Percentiles rank a stretch among this genome's conserved stretches.
Conservation (phyloP, 2,888 invertebrate genomes). For the Idaea straminata region DNA sequence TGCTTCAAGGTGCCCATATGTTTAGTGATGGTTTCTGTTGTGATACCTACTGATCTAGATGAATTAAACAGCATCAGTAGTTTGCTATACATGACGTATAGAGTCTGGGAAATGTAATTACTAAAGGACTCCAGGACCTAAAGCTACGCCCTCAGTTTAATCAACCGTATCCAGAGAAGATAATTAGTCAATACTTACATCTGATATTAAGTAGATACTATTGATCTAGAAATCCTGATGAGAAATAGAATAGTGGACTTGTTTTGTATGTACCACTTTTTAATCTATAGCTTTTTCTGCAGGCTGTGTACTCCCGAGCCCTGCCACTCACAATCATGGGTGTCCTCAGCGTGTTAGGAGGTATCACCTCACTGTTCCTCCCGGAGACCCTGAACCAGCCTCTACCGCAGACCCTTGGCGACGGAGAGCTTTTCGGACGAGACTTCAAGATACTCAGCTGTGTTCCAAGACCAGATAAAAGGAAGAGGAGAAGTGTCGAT, state of each 20-base stretch:
- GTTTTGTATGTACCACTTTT: no score
- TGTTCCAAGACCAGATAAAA: constrained; percentile 46
- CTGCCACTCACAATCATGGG: constrained; percentile 82
- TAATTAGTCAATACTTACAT: no score
- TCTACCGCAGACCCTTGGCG: constrained; percentile 82
- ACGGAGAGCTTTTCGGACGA: constrained; percentile 82
- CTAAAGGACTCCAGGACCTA: no score
- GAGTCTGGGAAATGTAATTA: no score
- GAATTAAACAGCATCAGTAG: no score
- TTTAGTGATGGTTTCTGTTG: neutral
- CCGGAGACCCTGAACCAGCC: constrained; percentile 83
- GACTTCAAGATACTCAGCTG: constrained; percentile 79
- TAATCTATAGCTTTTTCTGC: constrained; percentile 26
- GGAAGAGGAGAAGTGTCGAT: constrained; percentile 9
- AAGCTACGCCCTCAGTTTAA: no score
- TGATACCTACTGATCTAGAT: no score
- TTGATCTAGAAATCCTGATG: no score
- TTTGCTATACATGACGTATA: no score
- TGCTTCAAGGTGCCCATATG: neutral
- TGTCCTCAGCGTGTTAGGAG: constrained; percentile 77
- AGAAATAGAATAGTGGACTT: no score
- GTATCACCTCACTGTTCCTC: constrained; percentile 79
- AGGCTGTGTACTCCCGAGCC: constrained; percentile 80
- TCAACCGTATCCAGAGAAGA: no score
- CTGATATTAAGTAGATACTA: no score